Evolutionary conservation across 1,140 invertebrate species (phyloP).

Genomic region (Bombus impatiens): DNA sequence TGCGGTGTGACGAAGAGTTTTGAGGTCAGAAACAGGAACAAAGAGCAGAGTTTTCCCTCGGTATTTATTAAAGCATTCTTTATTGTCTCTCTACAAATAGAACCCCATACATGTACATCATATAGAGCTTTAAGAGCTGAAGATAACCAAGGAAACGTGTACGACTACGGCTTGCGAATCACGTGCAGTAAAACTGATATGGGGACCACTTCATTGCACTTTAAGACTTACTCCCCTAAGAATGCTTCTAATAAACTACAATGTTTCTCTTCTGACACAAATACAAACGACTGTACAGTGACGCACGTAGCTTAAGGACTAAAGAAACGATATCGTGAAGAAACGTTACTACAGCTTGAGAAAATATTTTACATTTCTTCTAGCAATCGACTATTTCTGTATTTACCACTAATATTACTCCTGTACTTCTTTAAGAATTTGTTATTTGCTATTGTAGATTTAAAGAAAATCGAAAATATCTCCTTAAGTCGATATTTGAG

Average conservation of each 20-base stretch:
- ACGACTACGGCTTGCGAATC: conserved; percentile 37
- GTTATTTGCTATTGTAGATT: too few relatives aligned
- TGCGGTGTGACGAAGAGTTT: not conserved
- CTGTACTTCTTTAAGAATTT: too few relatives aligned
- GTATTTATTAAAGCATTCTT: not conserved
- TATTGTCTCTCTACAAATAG: not conserved
- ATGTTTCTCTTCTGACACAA: not conserved
- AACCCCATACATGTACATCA: not conserved
- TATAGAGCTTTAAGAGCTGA: not conserved
- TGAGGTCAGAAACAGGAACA: not conserved
- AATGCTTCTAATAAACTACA: conserved; percentile 46
- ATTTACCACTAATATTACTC: too few relatives aligned
- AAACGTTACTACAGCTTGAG: not conserved
- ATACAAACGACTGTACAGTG: conserved; percentile 13
- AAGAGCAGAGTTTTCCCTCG: not conserved
- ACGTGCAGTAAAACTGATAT: conserved; percentile 53
- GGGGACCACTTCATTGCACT: conserved; percentile 36
- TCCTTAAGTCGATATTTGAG: too few relatives aligned
- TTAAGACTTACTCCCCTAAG: conserved; percentile 13
- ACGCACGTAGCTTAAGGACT: conserved; percentile 11
- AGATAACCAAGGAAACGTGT: not conserved
- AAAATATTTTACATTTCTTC: not conserved
- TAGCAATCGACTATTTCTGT: not conserved
- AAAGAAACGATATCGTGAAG: conserved; percentile 29
- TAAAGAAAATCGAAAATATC: too few relatives aligned